These are phyloP conservation scores for Pluvialis apricaria DNA, from an alignment of 2,113 vertebrate species.

Conservation along the genomic window DNA sequence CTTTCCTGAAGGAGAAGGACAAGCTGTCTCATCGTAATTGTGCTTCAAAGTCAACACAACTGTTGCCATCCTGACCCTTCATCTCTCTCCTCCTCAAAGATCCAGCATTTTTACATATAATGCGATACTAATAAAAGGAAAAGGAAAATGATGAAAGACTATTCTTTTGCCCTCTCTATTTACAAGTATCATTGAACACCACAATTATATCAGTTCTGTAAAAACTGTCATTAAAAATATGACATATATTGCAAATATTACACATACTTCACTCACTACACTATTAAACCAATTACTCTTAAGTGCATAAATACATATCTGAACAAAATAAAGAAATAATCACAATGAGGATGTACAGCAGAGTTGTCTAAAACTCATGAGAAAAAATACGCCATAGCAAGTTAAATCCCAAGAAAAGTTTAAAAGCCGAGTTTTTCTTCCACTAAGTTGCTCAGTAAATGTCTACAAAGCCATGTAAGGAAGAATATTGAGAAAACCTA, in stretches of 20 bases:
- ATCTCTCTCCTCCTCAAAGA: background rate
- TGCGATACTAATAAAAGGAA: background rate
- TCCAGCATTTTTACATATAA: background rate
- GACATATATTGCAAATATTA: background rate
- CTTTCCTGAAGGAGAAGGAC: background rate
- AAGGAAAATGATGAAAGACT: background rate
- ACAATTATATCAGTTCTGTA: background rate
- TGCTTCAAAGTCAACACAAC: background rate
- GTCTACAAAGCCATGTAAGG: background rate
- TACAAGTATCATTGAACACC: background rate
- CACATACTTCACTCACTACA: background rate
- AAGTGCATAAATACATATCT: background rate
- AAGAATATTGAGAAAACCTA: background rate
- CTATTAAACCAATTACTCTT: slow-evolving; percentile 21
- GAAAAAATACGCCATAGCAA: background rate
- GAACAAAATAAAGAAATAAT: background rate
- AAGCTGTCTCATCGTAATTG: background rate
- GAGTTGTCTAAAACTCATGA: background rate
- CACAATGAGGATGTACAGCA: background rate
- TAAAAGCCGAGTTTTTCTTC: background rate
- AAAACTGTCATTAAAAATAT: slow-evolving; percentile 1
- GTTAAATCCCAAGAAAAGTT: slow-evolving; percentile 40
- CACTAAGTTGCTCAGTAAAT: background rate
- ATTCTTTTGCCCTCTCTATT: background rate
- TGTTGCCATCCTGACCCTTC: background rate